Conservation (phyloP, 2,888 invertebrate genomes). For the Gryllus longicercus region DNA sequence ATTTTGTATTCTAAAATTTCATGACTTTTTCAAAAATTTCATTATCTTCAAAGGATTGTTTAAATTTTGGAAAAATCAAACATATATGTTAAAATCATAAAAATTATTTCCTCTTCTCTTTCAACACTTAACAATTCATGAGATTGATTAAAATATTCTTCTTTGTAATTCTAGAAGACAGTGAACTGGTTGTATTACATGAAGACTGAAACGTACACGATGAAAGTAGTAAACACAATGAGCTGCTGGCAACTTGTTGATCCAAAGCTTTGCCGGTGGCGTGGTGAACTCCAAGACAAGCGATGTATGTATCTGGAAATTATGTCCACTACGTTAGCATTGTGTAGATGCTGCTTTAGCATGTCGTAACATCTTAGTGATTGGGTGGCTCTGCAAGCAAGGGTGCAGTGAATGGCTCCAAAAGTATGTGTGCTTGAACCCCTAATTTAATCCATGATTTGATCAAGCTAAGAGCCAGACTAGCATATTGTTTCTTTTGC, state of each 20-base stretch:
- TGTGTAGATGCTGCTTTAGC: slow-evolving; percentile 17
- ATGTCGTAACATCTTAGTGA: slow-evolving; percentile 1
- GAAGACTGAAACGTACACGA: neutral
- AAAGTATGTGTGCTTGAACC: slow-evolving; percentile 7
- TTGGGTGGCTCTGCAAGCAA: slow-evolving; percentile 17
- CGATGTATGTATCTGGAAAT: slow-evolving; percentile 17
- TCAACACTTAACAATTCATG: neutral
- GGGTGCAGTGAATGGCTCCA: neutral
- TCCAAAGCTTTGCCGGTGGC: slow-evolving; percentile 5
- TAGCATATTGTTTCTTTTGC: slow-evolving; percentile 7
- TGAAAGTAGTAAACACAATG: slow-evolving; percentile 10
- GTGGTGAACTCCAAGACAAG: slow-evolving; percentile 9
- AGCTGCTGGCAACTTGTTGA: neutral
- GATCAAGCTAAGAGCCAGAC: slow-evolving; percentile 17
- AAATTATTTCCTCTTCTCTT: too few relatives aligned
- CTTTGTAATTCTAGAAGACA: slow-evolving; percentile 17
- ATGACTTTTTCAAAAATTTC: neutral
- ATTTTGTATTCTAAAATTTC: too few relatives aligned
- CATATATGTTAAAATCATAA: too few relatives aligned
- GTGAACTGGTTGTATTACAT: neutral
- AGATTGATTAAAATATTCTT: neutral
- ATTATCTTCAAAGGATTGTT: neutral
- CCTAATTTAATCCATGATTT: neutral
- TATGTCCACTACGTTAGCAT: slow-evolving; percentile 17
- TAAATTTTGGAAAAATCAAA: too few relatives aligned